Base-by-base conservation (phyloP, 2,888 invertebrate species). In the Pristionchus mayeri region DNA sequence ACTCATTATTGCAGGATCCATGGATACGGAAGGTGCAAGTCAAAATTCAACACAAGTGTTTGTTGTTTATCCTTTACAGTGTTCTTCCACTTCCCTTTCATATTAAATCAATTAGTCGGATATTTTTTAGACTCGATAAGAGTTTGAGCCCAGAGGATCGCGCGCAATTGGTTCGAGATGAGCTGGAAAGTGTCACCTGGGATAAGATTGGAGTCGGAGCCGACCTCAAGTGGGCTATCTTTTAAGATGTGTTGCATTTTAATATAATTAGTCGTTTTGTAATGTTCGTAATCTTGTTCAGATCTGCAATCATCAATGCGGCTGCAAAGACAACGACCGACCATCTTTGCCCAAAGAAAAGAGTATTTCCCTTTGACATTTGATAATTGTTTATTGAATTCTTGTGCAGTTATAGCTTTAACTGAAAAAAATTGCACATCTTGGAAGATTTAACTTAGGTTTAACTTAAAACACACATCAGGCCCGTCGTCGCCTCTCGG, bases 401-500 rank as follows among this genome's bases (percentile, higher is more conserved):
- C n/a, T n/a, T n/a, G n/a, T n/a, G n/a, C n/a, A n/a, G n/a, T n/a
- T n/a, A n/a, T n/a, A n/a, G n/a, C n/a, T n/a, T n/a, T n/a, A n/a
- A n/a, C n/a, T n/a, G n/a, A n/a, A n/a, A n/a, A n/a, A n/a, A n/a
- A n/a, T n/a, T n/a, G n/a, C n/a, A n/a, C n/a, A n/a, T n/a, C n/a
- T n/a, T n/a, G n/a, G n/a, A n/a, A n/a, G n/a, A n/a, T n/a, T n/a
- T n/a, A n/a, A n/a, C n/a, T n/a, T n/a, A n/a, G n/a, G n/a, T n/a
- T n/a, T n/a, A n/a, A n/a, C n/a, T n/a, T n/a, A n/a, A n/a, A n/a
- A n/a, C n/a, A n/a, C n/a, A n/a, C 21, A n/a, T 37, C 40, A 76
- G 76, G 54, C 79, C 27, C 79, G 79, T 37, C 79, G 79, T n/a
- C 52, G 79, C 21, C 79, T 79, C 52, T 79, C 79, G 11, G 79